Evolutionary conservation across 2,113 vertebrate genomes (phyloP).

Genomic region (Alaudala cheleensis): DNA sequence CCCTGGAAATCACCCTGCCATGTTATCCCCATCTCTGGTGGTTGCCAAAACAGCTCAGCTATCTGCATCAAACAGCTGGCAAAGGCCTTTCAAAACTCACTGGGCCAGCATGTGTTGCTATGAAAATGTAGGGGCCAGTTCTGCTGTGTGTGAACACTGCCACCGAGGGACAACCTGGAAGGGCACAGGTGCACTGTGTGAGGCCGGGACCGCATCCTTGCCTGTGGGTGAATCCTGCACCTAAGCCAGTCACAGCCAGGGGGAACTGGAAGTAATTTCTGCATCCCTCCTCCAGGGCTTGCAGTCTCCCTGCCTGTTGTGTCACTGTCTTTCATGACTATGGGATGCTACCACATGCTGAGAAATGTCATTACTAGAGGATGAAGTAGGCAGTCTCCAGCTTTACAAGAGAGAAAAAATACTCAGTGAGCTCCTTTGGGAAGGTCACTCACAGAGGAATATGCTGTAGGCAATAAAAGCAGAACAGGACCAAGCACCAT

Average conservation of each 20-base stretch:
- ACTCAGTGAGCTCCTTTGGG: background rate
- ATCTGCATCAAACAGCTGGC: background rate
- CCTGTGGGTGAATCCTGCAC: background rate
- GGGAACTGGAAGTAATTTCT: background rate
- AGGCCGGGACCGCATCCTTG: rapidly evolving
- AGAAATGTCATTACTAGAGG: background rate
- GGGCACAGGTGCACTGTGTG: rapidly evolving
- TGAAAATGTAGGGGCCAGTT: background rate
- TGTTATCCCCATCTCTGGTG: background rate
- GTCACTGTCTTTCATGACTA: rapidly evolving
- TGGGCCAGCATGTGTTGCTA: background rate
- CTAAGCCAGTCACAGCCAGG: background rate
- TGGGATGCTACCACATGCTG: background rate
- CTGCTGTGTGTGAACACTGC: background rate
- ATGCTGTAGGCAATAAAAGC: background rate
- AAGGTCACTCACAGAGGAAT: background rate
- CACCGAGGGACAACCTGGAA: rapidly evolving
- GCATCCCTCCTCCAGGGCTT: background rate
- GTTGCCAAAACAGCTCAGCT: background rate
- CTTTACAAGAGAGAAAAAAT: background rate
- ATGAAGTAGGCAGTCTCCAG: background rate
- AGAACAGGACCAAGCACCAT: background rate
- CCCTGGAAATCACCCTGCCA: background rate
- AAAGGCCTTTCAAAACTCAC: background rate
- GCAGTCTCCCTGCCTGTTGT: background rate